Evolutionary conservation across 2,113 vertebrate species (phyloP).

Genomic region (Hippocampus mohnikei): DNA sequence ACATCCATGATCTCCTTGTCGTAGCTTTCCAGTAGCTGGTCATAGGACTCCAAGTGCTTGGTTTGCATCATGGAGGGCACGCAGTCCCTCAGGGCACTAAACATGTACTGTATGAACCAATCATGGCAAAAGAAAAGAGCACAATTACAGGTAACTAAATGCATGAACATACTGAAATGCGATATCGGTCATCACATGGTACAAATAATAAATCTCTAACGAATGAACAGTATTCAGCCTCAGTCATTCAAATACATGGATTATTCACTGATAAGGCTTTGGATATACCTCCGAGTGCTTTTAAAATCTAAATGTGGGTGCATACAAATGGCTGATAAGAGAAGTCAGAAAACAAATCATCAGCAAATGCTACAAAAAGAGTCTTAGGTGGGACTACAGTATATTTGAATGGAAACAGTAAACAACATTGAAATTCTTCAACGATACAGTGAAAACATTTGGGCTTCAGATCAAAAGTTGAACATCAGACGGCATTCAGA

Average conservation of each 20-base stretch:
- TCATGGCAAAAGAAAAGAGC: not conserved
- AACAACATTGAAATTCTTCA: no score
- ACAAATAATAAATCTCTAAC: not conserved
- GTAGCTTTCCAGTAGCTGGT: constrained; percentile 87
- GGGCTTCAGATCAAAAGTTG: no score
- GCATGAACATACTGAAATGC: not conserved
- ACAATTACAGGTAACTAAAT: not conserved
- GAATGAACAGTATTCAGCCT: not conserved
- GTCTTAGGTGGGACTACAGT: no score
- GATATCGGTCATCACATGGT: not conserved
- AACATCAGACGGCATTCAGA: no score
- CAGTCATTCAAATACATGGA: not conserved
- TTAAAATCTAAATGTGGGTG: no score
- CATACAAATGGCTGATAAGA: no score
- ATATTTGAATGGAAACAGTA: no score
- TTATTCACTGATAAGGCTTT: no score
- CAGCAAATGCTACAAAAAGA: no score
- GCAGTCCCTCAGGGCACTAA: constrained; percentile 90
- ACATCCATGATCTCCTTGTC: constrained; percentile 94
- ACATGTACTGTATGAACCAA: constrained; percentile 86
- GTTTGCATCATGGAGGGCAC: constrained; percentile 89
- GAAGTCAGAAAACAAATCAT: no score
- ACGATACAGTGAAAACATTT: no score
- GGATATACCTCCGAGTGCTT: no score
- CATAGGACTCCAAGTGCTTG: constrained; percentile 87